Evolutionary conservation across 2,888 invertebrate species (phyloP).

Genomic region (Eristalis arbustorum): DNA sequence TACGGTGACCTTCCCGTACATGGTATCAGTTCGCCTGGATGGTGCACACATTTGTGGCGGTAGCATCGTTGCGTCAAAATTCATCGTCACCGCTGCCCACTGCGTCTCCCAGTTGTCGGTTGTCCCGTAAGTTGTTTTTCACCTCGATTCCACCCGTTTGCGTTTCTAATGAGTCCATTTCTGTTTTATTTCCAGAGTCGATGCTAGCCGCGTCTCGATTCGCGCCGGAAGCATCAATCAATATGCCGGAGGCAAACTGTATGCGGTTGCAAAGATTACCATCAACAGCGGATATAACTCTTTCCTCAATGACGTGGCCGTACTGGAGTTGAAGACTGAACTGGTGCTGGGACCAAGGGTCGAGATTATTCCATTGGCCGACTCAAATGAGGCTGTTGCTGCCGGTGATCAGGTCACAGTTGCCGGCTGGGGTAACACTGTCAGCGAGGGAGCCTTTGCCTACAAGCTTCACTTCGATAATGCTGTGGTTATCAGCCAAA

Average conservation of each 20-base stretch:
- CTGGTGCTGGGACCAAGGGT: slow-evolving; percentile 71
- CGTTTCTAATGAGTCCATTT: slow-evolving; percentile 40
- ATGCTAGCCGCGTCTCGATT: slow-evolving; percentile 56
- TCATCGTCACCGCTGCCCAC: slow-evolving; percentile 77
- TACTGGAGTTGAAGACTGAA: slow-evolving; percentile 73
- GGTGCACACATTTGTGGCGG: slow-evolving; percentile 76
- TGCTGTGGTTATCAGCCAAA: slow-evolving; percentile 55
- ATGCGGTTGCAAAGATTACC: slow-evolving; percentile 71
- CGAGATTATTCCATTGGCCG: slow-evolving; percentile 72
- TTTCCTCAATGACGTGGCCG: slow-evolving; percentile 74
- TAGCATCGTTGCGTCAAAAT: slow-evolving; percentile 71
- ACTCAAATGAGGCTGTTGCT: slow-evolving; percentile 54
- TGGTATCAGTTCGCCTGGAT: slow-evolving; percentile 77
- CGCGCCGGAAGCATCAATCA: slow-evolving; percentile 76
- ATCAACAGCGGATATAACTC: slow-evolving; percentile 71
- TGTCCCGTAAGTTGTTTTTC: slow-evolving; percentile 72
- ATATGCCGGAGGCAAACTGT: slow-evolving; percentile 74
- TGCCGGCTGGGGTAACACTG: slow-evolving; percentile 76
- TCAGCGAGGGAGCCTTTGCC: slow-evolving; percentile 62
- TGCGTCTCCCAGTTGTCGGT: slow-evolving; percentile 71
- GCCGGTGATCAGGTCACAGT: slow-evolving; percentile 72
- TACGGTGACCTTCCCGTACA: slow-evolving; percentile 75
- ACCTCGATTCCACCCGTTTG: background rate
- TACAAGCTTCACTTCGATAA: slow-evolving; percentile 71
- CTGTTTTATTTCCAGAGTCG: slow-evolving; percentile 16